phyloP scores from a whole-genome alignment of 2,888 invertebrate genomes.

The Seira sanloemensis region DNA sequence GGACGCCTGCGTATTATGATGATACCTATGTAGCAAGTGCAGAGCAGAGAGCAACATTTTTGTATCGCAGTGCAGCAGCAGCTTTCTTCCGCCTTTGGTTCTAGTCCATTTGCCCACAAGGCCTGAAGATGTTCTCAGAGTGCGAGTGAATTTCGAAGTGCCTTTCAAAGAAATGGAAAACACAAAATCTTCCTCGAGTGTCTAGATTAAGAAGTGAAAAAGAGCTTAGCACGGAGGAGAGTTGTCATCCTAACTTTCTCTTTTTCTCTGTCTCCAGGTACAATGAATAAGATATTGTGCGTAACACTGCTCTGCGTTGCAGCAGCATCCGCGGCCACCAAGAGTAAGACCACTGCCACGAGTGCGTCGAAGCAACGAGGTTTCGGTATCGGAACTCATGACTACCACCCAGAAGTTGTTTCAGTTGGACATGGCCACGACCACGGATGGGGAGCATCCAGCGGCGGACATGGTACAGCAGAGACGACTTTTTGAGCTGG shows the following conservation, averaged over 20 bases:
- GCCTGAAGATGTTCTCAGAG: too few species aligned
- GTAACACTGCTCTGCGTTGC: constrained; percentile 73
- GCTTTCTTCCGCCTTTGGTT: constrained; percentile 34
- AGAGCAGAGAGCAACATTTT: background rate
- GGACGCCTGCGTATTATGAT: too few species aligned
- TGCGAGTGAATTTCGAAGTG: too few species aligned
- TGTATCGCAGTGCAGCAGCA: constrained; percentile 9
- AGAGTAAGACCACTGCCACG: constrained; percentile 68
- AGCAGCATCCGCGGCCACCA: constrained; percentile 73
- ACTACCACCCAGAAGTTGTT: constrained; percentile 73
- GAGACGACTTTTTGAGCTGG: background rate
- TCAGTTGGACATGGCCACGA: constrained; percentile 69
- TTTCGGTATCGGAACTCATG: constrained; percentile 73
- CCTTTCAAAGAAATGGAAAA: constrained; percentile 43
- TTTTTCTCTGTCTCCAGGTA: constrained; percentile 52
- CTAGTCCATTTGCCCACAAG: constrained; percentile 39
- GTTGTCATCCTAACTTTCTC: background rate
- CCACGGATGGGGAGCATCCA: constrained; percentile 54
- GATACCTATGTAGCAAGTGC: background rate
- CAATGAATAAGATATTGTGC: constrained; percentile 73
- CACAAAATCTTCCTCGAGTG: constrained; percentile 43
- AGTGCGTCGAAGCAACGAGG: constrained; percentile 69
- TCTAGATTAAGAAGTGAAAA: constrained; percentile 7
- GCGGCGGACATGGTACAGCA: constrained; percentile 49
- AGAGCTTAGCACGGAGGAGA: too few species aligned